These are phyloP conservation scores for Girardia tigrina DNA, from an alignment of 2,888 invertebrate species.

Conservation along the genomic window DNA sequence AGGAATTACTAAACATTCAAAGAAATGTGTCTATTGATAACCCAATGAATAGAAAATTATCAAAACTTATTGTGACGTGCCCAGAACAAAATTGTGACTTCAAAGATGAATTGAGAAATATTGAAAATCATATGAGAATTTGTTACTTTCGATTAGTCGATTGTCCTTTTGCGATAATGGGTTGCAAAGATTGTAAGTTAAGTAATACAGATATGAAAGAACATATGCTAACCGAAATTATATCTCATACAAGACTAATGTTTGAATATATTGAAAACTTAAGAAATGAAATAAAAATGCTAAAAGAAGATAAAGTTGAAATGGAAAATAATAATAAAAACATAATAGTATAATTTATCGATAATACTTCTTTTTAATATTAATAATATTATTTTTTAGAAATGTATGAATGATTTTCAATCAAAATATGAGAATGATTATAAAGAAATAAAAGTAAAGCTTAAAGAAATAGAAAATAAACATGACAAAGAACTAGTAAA, in stretches of 20 bases:
- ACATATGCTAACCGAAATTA: not conserved
- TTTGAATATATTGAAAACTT: not conserved
- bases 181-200: not conserved
- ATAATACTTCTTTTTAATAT: no score
- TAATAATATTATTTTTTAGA: no score
- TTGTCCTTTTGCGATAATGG: not conserved
- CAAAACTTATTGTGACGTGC: not conserved
- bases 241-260: not conserved
- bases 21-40: not conserved
- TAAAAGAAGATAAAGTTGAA: no score
- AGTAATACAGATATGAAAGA: not conserved
- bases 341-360: no score
- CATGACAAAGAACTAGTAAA: no score
- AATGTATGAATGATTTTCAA: no score
- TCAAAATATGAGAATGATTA: no score
- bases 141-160: not conserved
- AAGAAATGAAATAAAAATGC: not conserved
- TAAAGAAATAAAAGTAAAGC: no score
- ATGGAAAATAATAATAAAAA: no score
- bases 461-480: no score
- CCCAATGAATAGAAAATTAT: not conserved
- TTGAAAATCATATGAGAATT: not conserved
- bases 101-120: not conserved
- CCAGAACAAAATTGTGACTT: not conserved
- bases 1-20: not conserved